Base-by-base conservation (phyloP, 37 sponge, comb jelly and placozoan species). In the Beroe ovata region DNA sequence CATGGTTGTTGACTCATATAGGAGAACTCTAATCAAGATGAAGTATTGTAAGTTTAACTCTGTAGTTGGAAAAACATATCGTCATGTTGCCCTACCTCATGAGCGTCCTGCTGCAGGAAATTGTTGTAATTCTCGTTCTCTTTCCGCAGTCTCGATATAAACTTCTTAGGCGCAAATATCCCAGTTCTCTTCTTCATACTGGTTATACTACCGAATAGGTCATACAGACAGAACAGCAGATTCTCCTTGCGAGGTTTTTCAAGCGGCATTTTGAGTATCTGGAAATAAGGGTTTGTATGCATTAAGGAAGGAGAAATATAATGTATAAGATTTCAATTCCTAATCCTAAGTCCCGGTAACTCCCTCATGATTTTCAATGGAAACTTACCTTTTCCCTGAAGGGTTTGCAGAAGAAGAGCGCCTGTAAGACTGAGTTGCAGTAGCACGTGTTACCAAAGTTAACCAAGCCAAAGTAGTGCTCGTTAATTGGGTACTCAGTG, bases 371-470 rank as follows among this genome's bases (percentile, higher is more conserved):
- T n/a, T n/a, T n/a, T n/a, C n/a, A n/a, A n/a, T n/a, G n/a, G n/a
- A n/a, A n/a, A n/a, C 21, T 8, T 69, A 97, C 96, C 39, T 93
- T 81, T 59, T 94, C 92, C 20, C 96, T 89, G 89, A 97, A 97
- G 2, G 98, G 98, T 22, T 64, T 72, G 88, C 98, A 97, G 92
- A 90, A 95, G 91, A 93, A 97, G 38, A 97, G 93, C 16, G 96
- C 94, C 77, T 97, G 99, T 0, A 97, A 29, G 33, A 97, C 96
- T 16, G 99, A 97, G 91, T 97, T 97, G 36, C 92, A 94, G 90
- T 97, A 97, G 91, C 99, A 97, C 35, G 99, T 95, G 90, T 97
- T 97, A 18, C 96, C 99, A 89, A 97, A 96, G 64, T 89, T 89
- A 32, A 89, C 89, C 34, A 89, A 34, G 8, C 89, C 89, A 40